Base-by-base conservation (phyloP, 2,888 invertebrate species). In the Agrotis puta region DNA sequence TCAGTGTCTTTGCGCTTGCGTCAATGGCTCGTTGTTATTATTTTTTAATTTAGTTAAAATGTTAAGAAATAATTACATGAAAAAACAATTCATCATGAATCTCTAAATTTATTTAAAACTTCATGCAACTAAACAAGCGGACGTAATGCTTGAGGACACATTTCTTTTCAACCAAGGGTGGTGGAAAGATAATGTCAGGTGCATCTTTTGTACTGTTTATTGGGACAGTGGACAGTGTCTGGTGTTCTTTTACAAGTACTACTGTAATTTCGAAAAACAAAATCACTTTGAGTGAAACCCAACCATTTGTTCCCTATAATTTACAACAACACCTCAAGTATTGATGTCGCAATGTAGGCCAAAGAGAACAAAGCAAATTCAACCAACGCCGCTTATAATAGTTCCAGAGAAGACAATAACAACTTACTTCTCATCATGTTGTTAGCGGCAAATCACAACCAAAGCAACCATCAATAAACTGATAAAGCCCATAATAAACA, bases 401-500 rank as follows among this genome's bases (percentile, higher is more conserved):
- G 13, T 18, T 16, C 3, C 22, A 57, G 16, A 50, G 39, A 67
- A 62, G 20, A 79, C 64, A 79, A 70, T 70, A 82, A 84, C 72
- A 70, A 62, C 57, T 72, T 57, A 72, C 64, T 54, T 62, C 59
- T 50, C 27, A 64, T 20, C 58, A 70, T 65, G 59, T 81, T 74
- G 53, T 83, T 84, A 82, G 48, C 67, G 58, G 82, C 48, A 81
- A 75, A 63, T 74, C 16, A 56, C 50, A 63, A 63, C 33, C 50
- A 45, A 65, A 66, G 39, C 50, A 39, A 68, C 50, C 54, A 75
- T 79, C 72, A 79, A 69, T 78, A 76, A 27, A 51, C 70, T 63
- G 58, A 66, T 65, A 16, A 70, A 71, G 57, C 70, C 74, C 20
- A 56, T 78, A 85, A 85, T 85, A 85, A 84, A 83, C 64, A 74